Base-by-base conservation (phyloP, 2,113 vertebrate species). In the Gila orcuttii region DNA sequence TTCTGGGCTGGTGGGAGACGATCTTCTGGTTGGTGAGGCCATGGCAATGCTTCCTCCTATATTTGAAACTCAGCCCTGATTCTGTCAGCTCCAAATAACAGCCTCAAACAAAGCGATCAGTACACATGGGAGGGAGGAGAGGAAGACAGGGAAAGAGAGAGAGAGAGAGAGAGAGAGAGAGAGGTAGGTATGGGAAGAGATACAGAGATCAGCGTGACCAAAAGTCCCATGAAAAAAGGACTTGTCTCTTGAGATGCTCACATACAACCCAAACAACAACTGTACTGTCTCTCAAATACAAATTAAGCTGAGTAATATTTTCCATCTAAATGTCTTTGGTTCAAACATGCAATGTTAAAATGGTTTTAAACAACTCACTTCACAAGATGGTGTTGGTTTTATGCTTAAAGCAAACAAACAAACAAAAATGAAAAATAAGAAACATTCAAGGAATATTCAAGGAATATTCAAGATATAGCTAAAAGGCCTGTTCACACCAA, bases 51-150 rank as follows among this genome's bases (percentile, higher is more conserved):
- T 76, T 33, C 79, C 81, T 81, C 84, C 89, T 89, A 89, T 90
- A 89, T 90, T 89, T 88, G 69, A 85, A 85, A 31, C 86, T 83
- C 86, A 89, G 88, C 17, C 88, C 90, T 88, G 87, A 90, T 90
- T 90, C 88, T 90, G 90, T 90, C 90, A 90, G 83, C 87, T 83
- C 83, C 82, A 82, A 85, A 90, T 73, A 90, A 89, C 75, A 87
- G 78, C 86, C 89, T 83, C 66, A 73, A 79, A 83, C 64, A 86
- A 79, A 90, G 86, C 36, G 83, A 83, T 79, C 83, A 6, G 33
- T 59, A 75, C 64, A 66, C 86, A 87, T 87, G 88, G 89, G 84
- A 83, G 78, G 83, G 84, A 10, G 77, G 79, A 31, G 47, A 57
- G 31, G 23, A 81, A 31, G 31, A 36, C 28, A 69, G 36, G 57